phyloP scores from a whole-genome alignment of 2,113 vertebrate species.

The Datnioides undecimradiatus region DNA sequence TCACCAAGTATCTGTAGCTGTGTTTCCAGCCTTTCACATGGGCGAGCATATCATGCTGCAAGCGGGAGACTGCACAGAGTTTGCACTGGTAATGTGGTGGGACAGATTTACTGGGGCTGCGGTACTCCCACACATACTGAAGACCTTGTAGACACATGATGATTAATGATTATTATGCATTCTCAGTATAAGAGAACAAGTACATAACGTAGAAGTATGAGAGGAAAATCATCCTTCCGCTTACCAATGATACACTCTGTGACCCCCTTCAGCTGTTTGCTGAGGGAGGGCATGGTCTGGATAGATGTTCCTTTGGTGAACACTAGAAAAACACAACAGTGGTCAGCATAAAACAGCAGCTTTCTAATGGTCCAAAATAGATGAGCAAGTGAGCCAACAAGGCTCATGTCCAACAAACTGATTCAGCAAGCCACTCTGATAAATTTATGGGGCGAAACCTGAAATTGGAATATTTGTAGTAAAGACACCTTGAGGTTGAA shows the following conservation, averaged over 20 bases:
- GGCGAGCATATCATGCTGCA: slow-evolving; percentile 82
- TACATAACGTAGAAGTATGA: neutral
- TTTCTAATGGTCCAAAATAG: neutral
- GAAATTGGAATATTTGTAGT: neutral
- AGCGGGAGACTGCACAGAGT: slow-evolving; percentile 79
- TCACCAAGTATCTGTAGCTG: slow-evolving; percentile 82
- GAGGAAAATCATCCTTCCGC: slow-evolving; percentile 19
- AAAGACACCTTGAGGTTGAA: neutral
- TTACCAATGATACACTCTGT: slow-evolving; percentile 81
- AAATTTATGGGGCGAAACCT: neutral
- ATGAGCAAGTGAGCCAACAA: slow-evolving; percentile 12
- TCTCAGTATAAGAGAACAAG: neutral
- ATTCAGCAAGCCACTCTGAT: neutral
- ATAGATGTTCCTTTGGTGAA: slow-evolving; percentile 75
- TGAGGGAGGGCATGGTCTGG: slow-evolving; percentile 78
- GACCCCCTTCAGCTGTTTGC: slow-evolving; percentile 71
- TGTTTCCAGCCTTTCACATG: slow-evolving; percentile 86
- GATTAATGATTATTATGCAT: neutral
- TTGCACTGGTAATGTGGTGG: slow-evolving; percentile 86
- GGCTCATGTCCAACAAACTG: slow-evolving; percentile 5
- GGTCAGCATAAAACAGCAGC: slow-evolving; percentile 33
- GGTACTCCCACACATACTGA: slow-evolving; percentile 86
- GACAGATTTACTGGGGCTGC: slow-evolving; percentile 84
- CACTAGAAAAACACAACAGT: slow-evolving; percentile 68
- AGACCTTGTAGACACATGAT: slow-evolving; percentile 78